Evolutionary conservation across 2,888 invertebrate species (phyloP).

Genomic region (Tortricodes alternella): DNA sequence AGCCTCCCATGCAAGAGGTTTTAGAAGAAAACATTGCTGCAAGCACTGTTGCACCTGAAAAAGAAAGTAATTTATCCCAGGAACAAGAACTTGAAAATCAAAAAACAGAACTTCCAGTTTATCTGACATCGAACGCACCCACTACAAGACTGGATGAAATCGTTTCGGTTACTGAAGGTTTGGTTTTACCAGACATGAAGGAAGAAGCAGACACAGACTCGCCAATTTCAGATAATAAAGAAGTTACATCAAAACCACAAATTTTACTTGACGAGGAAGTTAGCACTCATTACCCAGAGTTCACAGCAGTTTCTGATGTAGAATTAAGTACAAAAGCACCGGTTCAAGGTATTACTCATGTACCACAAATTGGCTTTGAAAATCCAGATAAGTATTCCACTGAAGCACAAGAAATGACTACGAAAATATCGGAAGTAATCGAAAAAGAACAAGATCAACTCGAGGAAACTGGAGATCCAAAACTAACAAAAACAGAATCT

Average conservation of each 20-base stretch:
- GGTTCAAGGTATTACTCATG: slow-evolving; percentile 4
- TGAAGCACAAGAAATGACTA: slow-evolving; percentile 15
- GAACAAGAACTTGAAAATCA: slow-evolving; percentile 17
- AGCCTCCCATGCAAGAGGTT: not conserved
- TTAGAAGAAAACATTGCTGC: not conserved
- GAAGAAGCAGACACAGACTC: slow-evolving; percentile 4
- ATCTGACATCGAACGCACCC: slow-evolving; percentile 18
- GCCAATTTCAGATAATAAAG: not conserved
- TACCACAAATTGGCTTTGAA: slow-evolving; percentile 12
- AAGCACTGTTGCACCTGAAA: not conserved
- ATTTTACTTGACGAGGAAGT: not conserved
- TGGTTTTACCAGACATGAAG: not conserved
- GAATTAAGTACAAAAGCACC: slow-evolving; percentile 12
- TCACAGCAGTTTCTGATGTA: not conserved
- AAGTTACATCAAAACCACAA: slow-evolving; percentile 10
- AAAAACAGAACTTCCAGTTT: slow-evolving; percentile 2
- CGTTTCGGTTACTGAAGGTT: slow-evolving; percentile 4
- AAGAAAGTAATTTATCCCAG: slow-evolving; percentile 11
- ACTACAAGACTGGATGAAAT: slow-evolving; percentile 14
- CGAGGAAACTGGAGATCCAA: not conserved
- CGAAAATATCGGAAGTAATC: slow-evolving; percentile 18
- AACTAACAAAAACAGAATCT: not conserved
- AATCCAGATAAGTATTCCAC: slow-evolving; percentile 6
- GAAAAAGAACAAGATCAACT: not conserved
- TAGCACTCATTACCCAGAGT: not conserved